Base-by-base conservation (phyloP, 2,888 invertebrate genomes). In the Himalopsyche tibetana region DNA sequence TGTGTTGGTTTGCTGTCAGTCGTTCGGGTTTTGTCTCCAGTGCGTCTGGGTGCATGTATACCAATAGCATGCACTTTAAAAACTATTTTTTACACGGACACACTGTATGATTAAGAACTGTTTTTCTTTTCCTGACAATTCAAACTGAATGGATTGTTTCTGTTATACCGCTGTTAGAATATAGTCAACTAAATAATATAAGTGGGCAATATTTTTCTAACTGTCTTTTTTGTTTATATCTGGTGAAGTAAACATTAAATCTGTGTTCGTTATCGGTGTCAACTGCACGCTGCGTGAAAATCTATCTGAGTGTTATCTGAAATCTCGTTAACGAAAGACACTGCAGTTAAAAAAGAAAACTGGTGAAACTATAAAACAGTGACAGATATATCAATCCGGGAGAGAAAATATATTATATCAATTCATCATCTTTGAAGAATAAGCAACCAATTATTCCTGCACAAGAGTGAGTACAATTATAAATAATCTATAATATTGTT, bases 1-100 rank as follows among this genome's bases (percentile, higher is more conserved):
- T 74, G 74, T 74, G 74, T 80, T 51, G 85, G 63, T 80, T 83
- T 83, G 85, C 83, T 87, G 87, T 87, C 87, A 87, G 87, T 87
- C 86, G 87, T 82, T 82, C 80, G 82, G 80, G 81, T 84, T 84
- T 81, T 81, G 84, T 84, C 81, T 84, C 81, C 81, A 6, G 51
- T 84, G 84, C 82, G 74, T 74, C 12, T 74, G 38, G 69, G 74
- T 74, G 74, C 74, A 74, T 74, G 69, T 36, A n/a, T 69, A 69
- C 69, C 19, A 28, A 69, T 69, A 19, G 36, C 69, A 69, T 69
- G 74, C 74, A 74, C 74, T 38, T 74, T 74, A 12, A 74, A 74
- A 74, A 74, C 74, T 69, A 69, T 36, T 74, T 74, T 74, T 74
- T 74, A 74, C 38, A 74, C 36, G 74, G 36, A 74, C 38, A 74